Evolutionary conservation across 2,113 vertebrate genomes (phyloP).

Genomic region (Passer montanus): DNA sequence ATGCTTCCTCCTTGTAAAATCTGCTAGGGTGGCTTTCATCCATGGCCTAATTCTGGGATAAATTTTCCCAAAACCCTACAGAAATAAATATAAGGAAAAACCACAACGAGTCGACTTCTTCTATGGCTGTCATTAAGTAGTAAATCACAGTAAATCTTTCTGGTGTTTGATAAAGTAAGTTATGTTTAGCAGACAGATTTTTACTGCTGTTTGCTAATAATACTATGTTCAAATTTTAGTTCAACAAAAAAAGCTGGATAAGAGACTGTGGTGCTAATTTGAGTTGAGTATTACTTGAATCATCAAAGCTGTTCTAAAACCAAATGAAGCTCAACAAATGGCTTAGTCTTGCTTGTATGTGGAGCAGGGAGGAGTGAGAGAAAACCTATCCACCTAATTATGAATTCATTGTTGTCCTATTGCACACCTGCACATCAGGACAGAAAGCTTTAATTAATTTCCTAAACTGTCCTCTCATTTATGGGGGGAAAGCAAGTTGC

Average conservation of each 20-base stretch:
- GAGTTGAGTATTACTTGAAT: neutral
- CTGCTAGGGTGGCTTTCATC: neutral
- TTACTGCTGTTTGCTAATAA: neutral
- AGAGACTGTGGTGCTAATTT: neutral
- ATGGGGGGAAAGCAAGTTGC: neutral
- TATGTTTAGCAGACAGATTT: neutral
- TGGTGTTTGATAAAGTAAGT: neutral
- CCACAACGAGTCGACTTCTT: neutral
- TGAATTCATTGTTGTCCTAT: neutral
- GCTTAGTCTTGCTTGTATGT: neutral
- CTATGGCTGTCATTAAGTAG: neutral
- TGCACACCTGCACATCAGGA: neutral
- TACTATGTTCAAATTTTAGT: neutral
- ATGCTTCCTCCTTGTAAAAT: neutral
- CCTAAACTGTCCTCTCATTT: neutral
- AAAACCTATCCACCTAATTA: neutral
- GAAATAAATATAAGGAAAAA: neutral
- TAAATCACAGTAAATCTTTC: neutral
- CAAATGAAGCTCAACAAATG: neutral
- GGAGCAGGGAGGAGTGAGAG: neutral
- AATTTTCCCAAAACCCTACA: neutral
- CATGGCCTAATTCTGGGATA: neutral
- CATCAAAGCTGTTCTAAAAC: neutral
- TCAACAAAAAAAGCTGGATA: neutral
- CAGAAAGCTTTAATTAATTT: slow-evolving; percentile 13